These are phyloP conservation scores for Empidonax alnorum DNA, from an alignment of 2,113 vertebrate genomes.

Conservation along the genomic window DNA sequence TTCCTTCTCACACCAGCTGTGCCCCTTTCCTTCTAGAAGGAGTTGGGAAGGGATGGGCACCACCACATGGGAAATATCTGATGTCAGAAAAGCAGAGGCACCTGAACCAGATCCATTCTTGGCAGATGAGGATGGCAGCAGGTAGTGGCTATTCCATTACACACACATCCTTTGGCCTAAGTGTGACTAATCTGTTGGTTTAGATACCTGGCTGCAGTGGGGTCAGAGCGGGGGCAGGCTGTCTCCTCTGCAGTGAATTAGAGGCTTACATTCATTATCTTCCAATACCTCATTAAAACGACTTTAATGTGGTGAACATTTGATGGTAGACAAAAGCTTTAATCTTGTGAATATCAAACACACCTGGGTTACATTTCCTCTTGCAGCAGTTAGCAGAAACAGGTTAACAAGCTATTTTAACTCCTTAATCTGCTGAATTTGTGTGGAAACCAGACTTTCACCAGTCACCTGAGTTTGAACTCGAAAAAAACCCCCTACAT, in stretches of 20 bases:
- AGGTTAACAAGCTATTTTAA: constrained; percentile 74
- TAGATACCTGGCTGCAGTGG: constrained; percentile 73
- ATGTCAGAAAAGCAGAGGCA: neutral
- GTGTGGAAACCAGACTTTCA: constrained; percentile 64
- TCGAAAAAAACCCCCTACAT: neutral
- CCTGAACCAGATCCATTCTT: neutral
- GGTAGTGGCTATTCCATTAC: neutral
- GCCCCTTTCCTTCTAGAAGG: neutral
- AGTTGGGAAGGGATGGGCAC: neutral
- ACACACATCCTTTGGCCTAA: constrained; percentile 10
- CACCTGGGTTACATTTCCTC: constrained; percentile 82
- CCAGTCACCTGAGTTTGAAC: constrained; percentile 64
- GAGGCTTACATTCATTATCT: constrained; percentile 78
- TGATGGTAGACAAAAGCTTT: constrained; percentile 78
- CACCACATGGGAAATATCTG: neutral
- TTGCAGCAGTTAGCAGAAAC: constrained; percentile 72
- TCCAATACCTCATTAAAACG: constrained; percentile 77
- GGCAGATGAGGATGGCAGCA: neutral
- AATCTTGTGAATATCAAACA: constrained; percentile 78
- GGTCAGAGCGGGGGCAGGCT: constrained; percentile 71
- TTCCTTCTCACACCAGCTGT: neutral
- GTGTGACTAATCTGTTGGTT: constrained; percentile 69
- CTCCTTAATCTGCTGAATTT: constrained; percentile 65
- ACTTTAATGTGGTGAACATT: constrained; percentile 79
- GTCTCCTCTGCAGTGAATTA: constrained; percentile 75